Conservation (phyloP, 1,140 invertebrate species). For the Rhyacophila brunnea region DNA sequence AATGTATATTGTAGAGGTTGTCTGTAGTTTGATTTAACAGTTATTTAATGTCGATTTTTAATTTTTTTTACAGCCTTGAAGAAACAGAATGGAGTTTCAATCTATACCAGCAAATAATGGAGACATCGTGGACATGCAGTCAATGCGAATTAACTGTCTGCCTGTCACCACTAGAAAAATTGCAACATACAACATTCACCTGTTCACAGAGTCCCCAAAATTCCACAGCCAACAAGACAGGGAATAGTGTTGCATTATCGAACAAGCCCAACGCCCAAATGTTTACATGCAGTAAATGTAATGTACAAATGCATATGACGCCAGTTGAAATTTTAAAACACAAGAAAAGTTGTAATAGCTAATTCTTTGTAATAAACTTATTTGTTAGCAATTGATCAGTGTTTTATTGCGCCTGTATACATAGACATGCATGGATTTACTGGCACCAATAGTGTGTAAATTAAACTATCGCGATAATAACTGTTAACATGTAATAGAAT, state of each 20-base stretch:
- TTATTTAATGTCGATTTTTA: not conserved
- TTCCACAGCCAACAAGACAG: constrained; percentile 38
- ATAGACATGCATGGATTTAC: too few relatives aligned
- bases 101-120: constrained; percentile 52
- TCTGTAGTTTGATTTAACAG: too few relatives aligned
- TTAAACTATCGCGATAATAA: too few relatives aligned
- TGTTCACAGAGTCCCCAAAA: constrained; percentile 41
- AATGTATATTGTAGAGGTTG: too few relatives aligned
- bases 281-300: constrained; percentile 73
- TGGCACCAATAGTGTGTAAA: too few relatives aligned
- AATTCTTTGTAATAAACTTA: too few relatives aligned
- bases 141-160: constrained; percentile 53
- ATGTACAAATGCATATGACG: constrained; percentile 67
- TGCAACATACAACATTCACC: constrained; percentile 52
- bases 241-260: constrained; percentile 37
- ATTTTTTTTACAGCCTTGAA: constrained; percentile 48
- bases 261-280: constrained; percentile 62
- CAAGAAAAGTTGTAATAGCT: constrained; percentile 58
- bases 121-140: constrained; percentile 58
- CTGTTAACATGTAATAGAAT: too few relatives aligned
- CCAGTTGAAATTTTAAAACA: constrained; percentile 75
- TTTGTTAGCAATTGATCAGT: too few relatives aligned
- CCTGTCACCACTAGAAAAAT: constrained; percentile 57
- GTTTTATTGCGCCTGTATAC: too few relatives aligned
- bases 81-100: constrained; percentile 63